A percentile compares a stretch with the other conserved stretches of the same genome.
phyloP scores from a whole-genome alignment of 2,113 vertebrate genomes.

The Charadrius vociferus region DNA sequence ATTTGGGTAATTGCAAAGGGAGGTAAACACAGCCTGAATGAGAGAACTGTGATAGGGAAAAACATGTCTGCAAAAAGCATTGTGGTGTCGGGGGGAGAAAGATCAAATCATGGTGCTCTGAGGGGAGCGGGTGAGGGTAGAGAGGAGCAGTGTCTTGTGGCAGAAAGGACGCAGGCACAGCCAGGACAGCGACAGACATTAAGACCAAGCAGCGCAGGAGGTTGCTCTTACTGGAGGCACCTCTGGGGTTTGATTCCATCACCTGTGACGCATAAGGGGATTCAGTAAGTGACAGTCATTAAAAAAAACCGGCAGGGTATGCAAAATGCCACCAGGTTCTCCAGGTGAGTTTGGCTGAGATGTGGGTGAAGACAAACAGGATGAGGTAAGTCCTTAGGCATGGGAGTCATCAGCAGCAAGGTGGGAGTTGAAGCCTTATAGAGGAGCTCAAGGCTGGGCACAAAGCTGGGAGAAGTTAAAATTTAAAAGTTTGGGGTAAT shows the following conservation, averaged over 20 bases:
- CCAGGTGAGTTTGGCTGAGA: background rate
- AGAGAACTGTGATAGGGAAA: background rate
- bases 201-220: fast-evolving
- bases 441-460: background rate
- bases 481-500: background rate
- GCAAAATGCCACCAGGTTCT: background rate
- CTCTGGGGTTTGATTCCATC: background rate
- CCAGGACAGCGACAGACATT: background rate
- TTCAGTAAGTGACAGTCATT: background rate
- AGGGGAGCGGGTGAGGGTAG: fast-evolving
- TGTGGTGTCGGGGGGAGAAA: background rate
- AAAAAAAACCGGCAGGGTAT: background rate
- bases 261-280: too few species aligned
- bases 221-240: background rate
- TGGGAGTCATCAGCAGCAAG: too few species aligned
- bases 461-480: background rate
- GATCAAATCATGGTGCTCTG: background rate
- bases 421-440: background rate
- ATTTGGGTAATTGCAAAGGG: background rate
- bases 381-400: background rate
- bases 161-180: background rate
- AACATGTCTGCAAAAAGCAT: background rate
- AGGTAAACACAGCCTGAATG: background rate
- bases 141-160: background rate
- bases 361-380: background rate